These are phyloP conservation scores for Agrilus mali DNA, from an alignment of 2,888 invertebrate genomes.

Conservation along the genomic window DNA sequence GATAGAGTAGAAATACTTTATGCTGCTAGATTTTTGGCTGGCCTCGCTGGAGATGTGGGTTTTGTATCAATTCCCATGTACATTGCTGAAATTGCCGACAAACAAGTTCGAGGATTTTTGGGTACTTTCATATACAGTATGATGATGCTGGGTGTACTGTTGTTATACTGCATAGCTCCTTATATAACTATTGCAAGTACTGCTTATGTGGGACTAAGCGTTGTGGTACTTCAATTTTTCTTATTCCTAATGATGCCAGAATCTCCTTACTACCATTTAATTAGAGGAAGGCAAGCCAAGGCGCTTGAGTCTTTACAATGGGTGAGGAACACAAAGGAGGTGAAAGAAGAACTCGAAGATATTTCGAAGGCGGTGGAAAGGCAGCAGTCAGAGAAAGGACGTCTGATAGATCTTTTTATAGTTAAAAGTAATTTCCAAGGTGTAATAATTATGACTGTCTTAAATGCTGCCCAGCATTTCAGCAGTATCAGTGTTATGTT, in stretches of 20 bases:
- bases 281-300: slow-evolving; percentile 15
- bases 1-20: slow-evolving; percentile 3
- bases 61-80: slow-evolving; percentile 12
- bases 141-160: slow-evolving; percentile 9
- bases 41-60: slow-evolving; percentile 5
- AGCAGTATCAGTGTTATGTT: slow-evolving; percentile 23
- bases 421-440: slow-evolving; percentile 23
- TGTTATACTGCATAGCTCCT: slow-evolving; percentile 14
- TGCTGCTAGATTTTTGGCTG: slow-evolving; percentile 5
- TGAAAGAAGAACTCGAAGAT: slow-evolving; percentile 20
- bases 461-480: slow-evolving; percentile 25
- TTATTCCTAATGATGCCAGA: slow-evolving; percentile 25
- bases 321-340: slow-evolving; percentile 16
- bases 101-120: slow-evolving; percentile 10
- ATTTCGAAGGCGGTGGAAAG: slow-evolving; percentile 21
- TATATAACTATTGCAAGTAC: slow-evolving; percentile 22
- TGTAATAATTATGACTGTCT: slow-evolving; percentile 21
- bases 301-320: slow-evolving; percentile 19
- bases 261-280: slow-evolving; percentile 24
- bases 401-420: slow-evolving; percentile 22
- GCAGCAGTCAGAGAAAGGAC: slow-evolving; percentile 21
- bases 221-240: slow-evolving; percentile 17
- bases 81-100: slow-evolving; percentile 11
- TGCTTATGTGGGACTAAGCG: slow-evolving; percentile 17
- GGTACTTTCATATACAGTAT: slow-evolving; percentile 8